A percentile compares a stretch with the other conserved stretches of the same genome.
phyloP scores from a whole-genome alignment of 2,797 vertebrate species.

The Pangasius djambal region DNA sequence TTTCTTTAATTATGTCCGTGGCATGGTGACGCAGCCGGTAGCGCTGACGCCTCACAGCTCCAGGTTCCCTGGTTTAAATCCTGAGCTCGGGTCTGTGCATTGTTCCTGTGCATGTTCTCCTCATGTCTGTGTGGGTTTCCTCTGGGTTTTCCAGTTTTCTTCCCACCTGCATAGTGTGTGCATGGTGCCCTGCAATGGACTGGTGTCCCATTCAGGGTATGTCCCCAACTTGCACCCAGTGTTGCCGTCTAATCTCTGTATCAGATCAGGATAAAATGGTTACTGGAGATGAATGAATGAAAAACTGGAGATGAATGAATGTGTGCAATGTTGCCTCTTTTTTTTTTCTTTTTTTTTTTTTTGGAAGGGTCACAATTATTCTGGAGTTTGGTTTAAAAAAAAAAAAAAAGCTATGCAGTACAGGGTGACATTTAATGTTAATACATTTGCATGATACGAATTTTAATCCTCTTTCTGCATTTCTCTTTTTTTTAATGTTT shows the following conservation, averaged over 20 bases:
- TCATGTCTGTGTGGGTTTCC: background rate
- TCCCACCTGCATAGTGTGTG: background rate
- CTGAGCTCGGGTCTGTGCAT: background rate
- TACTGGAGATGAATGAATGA: background rate
- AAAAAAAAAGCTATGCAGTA: background rate
- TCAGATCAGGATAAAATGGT: background rate
- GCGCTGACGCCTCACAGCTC: background rate
- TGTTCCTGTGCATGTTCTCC: background rate
- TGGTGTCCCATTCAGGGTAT: background rate
- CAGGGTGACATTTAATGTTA: background rate
- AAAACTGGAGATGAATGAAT: background rate
- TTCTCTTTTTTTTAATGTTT: background rate
- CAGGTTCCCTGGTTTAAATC: background rate
- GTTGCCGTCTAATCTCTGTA: background rate
- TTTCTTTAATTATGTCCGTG: background rate
- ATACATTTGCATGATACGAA: background rate
- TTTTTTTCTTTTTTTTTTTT: background rate
- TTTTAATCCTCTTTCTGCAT: background rate
- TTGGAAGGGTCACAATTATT: background rate
- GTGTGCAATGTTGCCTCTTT: background rate
- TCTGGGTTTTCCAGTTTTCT: background rate
- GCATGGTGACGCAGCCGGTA: background rate
- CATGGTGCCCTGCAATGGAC: background rate
- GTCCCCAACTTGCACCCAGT: background rate
- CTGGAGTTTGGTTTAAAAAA: background rate